phyloP scores from a whole-genome alignment of 1,140 invertebrate genomes.

The Octopus bimaculoides region DNA sequence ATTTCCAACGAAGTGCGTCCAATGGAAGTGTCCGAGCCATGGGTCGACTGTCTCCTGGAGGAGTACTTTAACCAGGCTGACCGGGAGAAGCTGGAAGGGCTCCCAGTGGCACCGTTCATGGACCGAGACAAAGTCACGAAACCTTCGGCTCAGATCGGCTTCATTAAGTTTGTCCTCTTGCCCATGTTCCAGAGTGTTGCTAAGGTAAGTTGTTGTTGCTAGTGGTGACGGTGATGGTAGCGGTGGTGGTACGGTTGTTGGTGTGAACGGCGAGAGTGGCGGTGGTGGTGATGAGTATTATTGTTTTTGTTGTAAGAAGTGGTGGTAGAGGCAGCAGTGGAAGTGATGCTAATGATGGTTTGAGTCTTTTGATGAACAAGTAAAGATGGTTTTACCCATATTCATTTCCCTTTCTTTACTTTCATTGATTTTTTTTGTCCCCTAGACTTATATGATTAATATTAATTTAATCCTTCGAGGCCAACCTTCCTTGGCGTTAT shows the following conservation, averaged over 20 bases:
- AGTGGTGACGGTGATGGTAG: background rate
- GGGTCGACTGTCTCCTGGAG: slow-evolving; percentile 58
- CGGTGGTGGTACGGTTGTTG: background rate
- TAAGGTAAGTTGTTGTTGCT: slow-evolving; percentile 18
- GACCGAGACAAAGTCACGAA: slow-evolving; percentile 59
- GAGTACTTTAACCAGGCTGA: slow-evolving; percentile 60
- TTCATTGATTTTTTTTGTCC: too few species aligned
- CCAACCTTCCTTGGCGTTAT: too few species aligned
- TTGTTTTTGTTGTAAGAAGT: too few species aligned
- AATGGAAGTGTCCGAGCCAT: slow-evolving; percentile 57
- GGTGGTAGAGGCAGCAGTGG: too few species aligned
- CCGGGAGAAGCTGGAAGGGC: slow-evolving; percentile 55
- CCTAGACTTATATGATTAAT: too few species aligned
- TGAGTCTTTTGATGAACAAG: too few species aligned
- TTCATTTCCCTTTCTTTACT: too few species aligned
- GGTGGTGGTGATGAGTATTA: too few species aligned
- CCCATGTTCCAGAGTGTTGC: slow-evolving; percentile 53
- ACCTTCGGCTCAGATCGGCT: slow-evolving; percentile 58
- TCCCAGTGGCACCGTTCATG: slow-evolving; percentile 60
- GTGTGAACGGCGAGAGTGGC: too few species aligned
- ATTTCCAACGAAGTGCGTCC: slow-evolving; percentile 60
- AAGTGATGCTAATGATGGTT: too few species aligned
- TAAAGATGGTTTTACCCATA: too few species aligned
- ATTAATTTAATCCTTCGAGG: too few species aligned
- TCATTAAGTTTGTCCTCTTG: slow-evolving; percentile 59